Evolutionary conservation across 2,888 invertebrate genomes (phyloP), one percentile per base, ranked within the genome.

Genomic region (Sarcophaga subvicina): DNA sequence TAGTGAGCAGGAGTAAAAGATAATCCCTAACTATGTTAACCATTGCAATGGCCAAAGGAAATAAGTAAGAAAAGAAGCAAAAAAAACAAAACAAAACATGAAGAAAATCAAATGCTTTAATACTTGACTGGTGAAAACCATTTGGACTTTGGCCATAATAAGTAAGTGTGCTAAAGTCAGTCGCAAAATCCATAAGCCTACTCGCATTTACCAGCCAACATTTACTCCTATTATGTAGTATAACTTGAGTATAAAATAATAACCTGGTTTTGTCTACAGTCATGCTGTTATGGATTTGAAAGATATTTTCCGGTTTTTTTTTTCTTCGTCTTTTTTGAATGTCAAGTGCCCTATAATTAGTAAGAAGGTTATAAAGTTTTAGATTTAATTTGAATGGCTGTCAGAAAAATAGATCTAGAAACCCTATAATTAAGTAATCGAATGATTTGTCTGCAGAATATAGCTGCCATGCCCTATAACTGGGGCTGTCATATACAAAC

Each of bases 11-110:
- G 14, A 6, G 27, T 59, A 27, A 20, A 22, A 20, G 49, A 54
- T 49, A 76, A 76, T 76, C 63, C 45, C 25, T 49, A 75, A 45
- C 63, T 63, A 49, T 75, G 49, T 63, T 63, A 75, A 75, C 49
- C 62, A 63, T 64, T 69, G 25, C 4, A 22, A 25, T 8, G 37
- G 37, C 37, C 37, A 37, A 10, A 8, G 37, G 8, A 37, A 37
- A 37, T 37, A 10, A 8, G 8, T 37, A 69, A 14, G 49, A 22
- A 22, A 69, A 22, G 12, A 67, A 45, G 45, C 20, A 45, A 4
- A 20, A 4, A 20, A 49, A 63, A 20, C 17, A 37, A 75, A 75
- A 60, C 62, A 60, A 60, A 60, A 47, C 20, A 67, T 12, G 37
- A 37, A 11, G 62, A 22, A 62, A 4, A n/a, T 17, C 45, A 73